A percentile compares a stretch with the other conserved stretches of the same genome.
phyloP scores from a whole-genome alignment of 2,113 vertebrate genomes.

The Grus americana region DNA sequence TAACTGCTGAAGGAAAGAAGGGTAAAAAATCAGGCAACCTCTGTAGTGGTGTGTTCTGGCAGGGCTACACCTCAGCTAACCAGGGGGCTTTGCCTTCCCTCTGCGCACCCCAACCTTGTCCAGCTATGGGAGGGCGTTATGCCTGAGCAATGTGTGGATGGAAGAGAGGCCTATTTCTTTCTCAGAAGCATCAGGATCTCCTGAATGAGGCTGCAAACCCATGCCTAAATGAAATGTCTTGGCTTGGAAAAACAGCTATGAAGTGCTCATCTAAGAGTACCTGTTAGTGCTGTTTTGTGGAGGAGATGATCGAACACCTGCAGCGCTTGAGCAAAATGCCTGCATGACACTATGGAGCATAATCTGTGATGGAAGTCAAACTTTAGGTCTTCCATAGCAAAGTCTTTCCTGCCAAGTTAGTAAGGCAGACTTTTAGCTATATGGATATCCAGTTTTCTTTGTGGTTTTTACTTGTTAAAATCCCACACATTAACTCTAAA shows the following conservation, averaged over 20 bases:
- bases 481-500: background rate
- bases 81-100: background rate
- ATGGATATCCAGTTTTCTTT: background rate
- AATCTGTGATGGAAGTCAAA: background rate
- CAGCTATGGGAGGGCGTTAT: fast-evolving
- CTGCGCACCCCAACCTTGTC: fast-evolving
- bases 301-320: background rate
- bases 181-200: background rate
- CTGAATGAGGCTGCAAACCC: background rate
- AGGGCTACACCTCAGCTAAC: background rate
- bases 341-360: fast-evolving
- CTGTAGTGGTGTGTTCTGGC: background rate
- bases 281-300: background rate
- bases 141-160: fast-evolving
- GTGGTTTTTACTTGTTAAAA: background rate
- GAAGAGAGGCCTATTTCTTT: background rate
- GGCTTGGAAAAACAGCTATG: background rate
- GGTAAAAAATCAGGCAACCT: background rate
- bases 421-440: background rate
- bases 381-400: background rate
- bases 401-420: background rate
- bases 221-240: background rate
- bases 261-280: background rate
- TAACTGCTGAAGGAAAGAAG: background rate
- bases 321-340: background rate